Evolutionary conservation across 2,113 vertebrate species (phyloP).

Genomic region (Falco punctatus): DNA sequence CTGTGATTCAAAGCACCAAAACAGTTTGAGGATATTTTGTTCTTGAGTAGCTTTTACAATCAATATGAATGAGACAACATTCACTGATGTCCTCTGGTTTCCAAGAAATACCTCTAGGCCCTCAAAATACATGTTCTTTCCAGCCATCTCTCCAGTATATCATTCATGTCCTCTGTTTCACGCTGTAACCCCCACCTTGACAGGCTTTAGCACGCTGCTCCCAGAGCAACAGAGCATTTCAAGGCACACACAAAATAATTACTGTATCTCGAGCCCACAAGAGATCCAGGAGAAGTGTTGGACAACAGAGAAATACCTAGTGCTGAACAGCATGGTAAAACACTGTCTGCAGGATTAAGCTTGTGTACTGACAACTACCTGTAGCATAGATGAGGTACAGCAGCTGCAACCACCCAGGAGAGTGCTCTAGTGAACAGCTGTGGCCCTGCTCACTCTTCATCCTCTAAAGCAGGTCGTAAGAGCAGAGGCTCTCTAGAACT

Average conservation of each 20-base stretch:
- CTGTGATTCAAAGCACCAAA: background rate
- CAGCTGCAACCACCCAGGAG: background rate
- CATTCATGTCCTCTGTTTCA: background rate
- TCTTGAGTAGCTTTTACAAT: background rate
- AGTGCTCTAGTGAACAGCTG: background rate
- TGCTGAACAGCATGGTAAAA: background rate
- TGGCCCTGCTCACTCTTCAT: background rate
- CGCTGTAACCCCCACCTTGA: background rate
- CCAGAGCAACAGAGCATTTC: background rate
- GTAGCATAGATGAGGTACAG: background rate
- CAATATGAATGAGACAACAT: background rate
- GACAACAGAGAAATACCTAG: background rate
- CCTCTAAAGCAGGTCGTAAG: background rate
- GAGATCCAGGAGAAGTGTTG: background rate
- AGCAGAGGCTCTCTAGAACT: background rate
- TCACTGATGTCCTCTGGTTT: background rate
- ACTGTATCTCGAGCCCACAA: background rate
- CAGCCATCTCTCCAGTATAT: background rate
- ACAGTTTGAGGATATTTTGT: background rate
- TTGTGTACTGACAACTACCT: background rate
- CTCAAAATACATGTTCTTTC: background rate
- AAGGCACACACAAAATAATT: background rate
- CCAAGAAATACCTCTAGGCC: background rate
- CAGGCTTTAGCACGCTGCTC: background rate
- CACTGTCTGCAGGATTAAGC: background rate